phyloP scores from a whole-genome alignment of 2,113 vertebrate genomes.

The Upupa epops region DNA sequence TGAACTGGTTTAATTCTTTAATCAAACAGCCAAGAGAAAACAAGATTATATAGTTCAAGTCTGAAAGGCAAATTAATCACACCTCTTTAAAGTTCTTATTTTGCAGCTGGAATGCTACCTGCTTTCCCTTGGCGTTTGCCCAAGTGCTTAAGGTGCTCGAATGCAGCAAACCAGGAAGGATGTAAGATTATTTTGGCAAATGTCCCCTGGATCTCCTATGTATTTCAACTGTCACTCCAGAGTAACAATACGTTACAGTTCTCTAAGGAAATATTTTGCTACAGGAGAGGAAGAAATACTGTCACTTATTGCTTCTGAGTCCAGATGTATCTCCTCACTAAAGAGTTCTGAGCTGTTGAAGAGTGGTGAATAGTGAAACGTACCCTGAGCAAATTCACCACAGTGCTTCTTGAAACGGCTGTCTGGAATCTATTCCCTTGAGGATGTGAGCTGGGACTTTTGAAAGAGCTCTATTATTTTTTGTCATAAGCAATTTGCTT shows the following conservation, averaged over 20 bases:
- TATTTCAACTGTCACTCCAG: not conserved
- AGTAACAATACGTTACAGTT: not conserved
- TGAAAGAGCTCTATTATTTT: no score
- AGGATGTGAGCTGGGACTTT: no score
- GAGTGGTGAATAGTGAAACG: not conserved
- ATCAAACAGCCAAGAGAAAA: conserved; percentile 30
- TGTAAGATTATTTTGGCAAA: not conserved
- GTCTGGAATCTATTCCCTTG: no score
- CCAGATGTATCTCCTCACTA: not conserved
- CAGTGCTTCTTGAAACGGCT: no score
- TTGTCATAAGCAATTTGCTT: no score
- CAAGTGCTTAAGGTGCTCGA: conserved; percentile 4
- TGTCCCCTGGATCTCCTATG: not conserved
- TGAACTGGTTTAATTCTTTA: conserved; percentile 29
- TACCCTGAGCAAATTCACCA: not conserved
- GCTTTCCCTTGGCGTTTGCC: not conserved
- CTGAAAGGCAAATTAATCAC: conserved; percentile 40
- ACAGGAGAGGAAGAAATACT: not conserved
- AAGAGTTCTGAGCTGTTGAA: not conserved
- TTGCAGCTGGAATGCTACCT: conserved; percentile 21
- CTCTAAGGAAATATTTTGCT: not conserved
- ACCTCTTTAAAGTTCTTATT: conserved; percentile 33
- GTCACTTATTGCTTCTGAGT: not conserved
- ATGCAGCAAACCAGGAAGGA: conserved; percentile 6
- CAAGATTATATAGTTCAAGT: not conserved